A percentile compares a stretch with the other conserved stretches of the same genome.
These are phyloP conservation scores for Siniperca chuatsi DNA, from an alignment of 2,113 vertebrate genomes.

Conservation along the genomic window DNA sequence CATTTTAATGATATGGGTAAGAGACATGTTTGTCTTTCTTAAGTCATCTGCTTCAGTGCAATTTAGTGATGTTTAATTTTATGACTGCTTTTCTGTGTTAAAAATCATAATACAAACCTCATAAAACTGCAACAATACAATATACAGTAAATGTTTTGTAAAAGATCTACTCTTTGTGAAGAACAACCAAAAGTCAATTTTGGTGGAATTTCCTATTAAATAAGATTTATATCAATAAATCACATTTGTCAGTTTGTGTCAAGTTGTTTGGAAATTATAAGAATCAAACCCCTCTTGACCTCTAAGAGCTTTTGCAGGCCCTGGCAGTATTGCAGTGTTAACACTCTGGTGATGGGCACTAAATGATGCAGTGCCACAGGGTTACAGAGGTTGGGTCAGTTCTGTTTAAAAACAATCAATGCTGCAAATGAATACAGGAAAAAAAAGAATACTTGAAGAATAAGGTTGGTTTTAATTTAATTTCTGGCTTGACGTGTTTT, in stretches of 20 bases:
- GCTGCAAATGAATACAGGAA: constrained; percentile 8
- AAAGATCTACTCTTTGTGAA: neutral
- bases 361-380: neutral
- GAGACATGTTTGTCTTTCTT: neutral
- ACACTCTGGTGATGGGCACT: neutral
- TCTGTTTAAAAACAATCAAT: constrained; percentile 12
- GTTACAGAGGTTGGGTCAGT: constrained; percentile 1
- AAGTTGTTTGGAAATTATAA: constrained; percentile 7
- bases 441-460: neutral
- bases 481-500: neutral
- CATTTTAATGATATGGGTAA: constrained; percentile 33
- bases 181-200: neutral
- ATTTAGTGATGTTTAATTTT: constrained; percentile 13
- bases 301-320: neutral
- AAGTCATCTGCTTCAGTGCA: neutral
- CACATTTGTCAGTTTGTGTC: neutral
- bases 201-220: neutral
- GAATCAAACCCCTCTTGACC: constrained; percentile 3
- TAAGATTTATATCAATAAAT: neutral
- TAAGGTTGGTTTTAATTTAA: neutral
- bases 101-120: neutral
- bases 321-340: neutral
- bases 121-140: neutral
- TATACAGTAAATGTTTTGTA: neutral
- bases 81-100: neutral